Base-by-base conservation (phyloP, 2,113 vertebrate genomes). In the Brachypteracias leptosomus region DNA sequence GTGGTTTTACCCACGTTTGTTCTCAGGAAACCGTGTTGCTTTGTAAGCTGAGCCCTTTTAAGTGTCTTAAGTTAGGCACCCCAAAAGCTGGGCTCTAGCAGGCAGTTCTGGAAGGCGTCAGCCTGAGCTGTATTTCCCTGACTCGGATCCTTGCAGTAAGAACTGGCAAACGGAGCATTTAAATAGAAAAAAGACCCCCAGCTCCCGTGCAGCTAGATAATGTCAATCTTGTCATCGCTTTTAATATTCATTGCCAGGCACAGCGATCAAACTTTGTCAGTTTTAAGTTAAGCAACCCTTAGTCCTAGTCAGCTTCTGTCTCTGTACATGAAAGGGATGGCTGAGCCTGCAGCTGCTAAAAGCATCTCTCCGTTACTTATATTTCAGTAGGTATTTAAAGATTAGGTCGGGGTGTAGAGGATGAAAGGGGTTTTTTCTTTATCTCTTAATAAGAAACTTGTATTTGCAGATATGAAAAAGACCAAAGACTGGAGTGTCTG, bases 391-490 rank as follows among this genome's bases (percentile, higher is more conserved):
- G 85, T 93, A 94, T 95, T 95, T 97, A 93, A 95, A 95, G 96
- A 96, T 96, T 97, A 96, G 62, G 80, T 88, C 0, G 0, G 33
- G 57, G 78, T 0, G 0, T 74, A 66, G 80, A 95, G 80, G 94
- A 97, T 96, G 91, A 95, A 96, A 95, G 65, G 35, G 21, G 35
- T 28, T 66, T 44, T 65, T 22, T 65, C 89, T 94, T 95, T 90
- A 96, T 97, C 95, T 94, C 86, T 95, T 97, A 95, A 93, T 96
- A 96, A 92, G 94, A 85, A 91, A 89, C 74, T 96, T 94, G 62
- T 84, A 95, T 93, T 94, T 92, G 89, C 77, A 88, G 88, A 46
- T 84, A 78, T 13, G 79, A 77, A 78, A 74, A 92, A 86, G 61
- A 87, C 57, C 58, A 46, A 78, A 86, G 93, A 21, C 84, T 76